Evolutionary conservation across 1,140 invertebrate species (phyloP).

Genomic region (Scaptomyza hsui): DNA sequence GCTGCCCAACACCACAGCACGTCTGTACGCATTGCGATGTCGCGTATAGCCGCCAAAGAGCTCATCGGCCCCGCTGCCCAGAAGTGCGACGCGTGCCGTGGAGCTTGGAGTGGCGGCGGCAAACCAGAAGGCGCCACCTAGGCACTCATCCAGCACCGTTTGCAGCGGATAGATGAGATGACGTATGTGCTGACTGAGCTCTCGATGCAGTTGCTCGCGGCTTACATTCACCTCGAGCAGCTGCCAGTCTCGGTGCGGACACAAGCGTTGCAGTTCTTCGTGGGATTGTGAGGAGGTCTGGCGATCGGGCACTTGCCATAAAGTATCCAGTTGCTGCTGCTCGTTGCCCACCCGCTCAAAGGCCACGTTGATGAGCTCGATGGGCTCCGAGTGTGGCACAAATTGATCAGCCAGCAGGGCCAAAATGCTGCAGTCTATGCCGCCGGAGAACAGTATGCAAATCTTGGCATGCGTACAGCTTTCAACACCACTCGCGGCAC

Average conservation of each 20-base stretch:
- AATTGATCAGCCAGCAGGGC: conserved; percentile 91
- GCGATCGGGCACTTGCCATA: conserved; percentile 90
- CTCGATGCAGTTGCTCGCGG: conserved; percentile 87
- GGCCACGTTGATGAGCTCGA: conserved; percentile 99
- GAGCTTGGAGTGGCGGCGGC: conserved; percentile 90
- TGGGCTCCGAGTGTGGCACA: conserved; percentile 88
- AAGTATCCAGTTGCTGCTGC: not conserved
- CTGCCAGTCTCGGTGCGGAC: conserved; percentile 88
- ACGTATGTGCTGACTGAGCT: conserved; percentile 86
- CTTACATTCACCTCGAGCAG: conserved; percentile 90
- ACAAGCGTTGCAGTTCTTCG: conserved; percentile 89
- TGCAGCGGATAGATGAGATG: conserved; percentile 92
- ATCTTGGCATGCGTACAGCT: conserved; percentile 89
- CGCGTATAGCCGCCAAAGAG: conserved; percentile 97
- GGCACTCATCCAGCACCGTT: conserved; percentile 97
- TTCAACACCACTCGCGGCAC: conserved; percentile 57
- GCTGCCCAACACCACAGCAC: conserved; percentile 25
- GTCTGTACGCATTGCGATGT: conserved; percentile 90
- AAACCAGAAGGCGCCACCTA: conserved; percentile 98
- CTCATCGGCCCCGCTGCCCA: conserved; percentile 98
- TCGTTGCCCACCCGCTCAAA: conserved; percentile 87
- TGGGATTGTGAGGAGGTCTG: conserved; percentile 90
- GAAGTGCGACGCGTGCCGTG: conserved; percentile 62
- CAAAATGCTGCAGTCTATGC: conserved; percentile 96
- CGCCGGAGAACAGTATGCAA: conserved; percentile 97